Evolutionary conservation across 1,140 invertebrate species (phyloP).

Genomic region (Geopemphigus sp.): DNA sequence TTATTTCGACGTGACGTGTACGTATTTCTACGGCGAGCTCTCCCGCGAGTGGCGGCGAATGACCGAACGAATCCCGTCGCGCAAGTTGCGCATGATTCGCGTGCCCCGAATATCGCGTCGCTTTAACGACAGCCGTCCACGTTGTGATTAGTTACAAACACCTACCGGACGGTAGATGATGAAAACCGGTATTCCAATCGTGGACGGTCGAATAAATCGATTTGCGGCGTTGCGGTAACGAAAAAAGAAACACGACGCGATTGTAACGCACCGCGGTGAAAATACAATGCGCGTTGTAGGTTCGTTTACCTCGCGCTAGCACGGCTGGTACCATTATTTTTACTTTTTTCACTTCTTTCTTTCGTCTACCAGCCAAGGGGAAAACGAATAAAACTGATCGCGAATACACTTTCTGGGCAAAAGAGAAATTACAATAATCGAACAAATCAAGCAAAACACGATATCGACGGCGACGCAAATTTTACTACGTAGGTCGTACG

Average conservation of each 20-base stretch:
- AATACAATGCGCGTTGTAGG: background rate
- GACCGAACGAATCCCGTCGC: too few relatives aligned
- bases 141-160: constrained; percentile 3
- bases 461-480: too few relatives aligned
- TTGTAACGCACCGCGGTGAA: constrained; percentile 4
- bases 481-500: too few relatives aligned
- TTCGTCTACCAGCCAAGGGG: constrained; percentile 7
- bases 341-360: background rate
- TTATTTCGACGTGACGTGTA: background rate
- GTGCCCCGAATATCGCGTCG: background rate
- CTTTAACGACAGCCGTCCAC: background rate
- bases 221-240: background rate
- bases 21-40: background rate
- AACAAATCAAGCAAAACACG: constrained; percentile 43
- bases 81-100: too few relatives aligned
- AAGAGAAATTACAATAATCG: constrained; percentile 31
- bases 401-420: background rate
- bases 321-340: background rate
- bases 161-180: background rate
- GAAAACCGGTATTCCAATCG: constrained; percentile 1
- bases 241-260: background rate
- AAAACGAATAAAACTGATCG: constrained; percentile 7
- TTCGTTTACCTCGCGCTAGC: background rate
- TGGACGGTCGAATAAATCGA: background rate
- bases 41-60: background rate